These are phyloP conservation scores for Prorops nasuta DNA, from an alignment of 1,140 invertebrate species.

Conservation along the genomic window DNA sequence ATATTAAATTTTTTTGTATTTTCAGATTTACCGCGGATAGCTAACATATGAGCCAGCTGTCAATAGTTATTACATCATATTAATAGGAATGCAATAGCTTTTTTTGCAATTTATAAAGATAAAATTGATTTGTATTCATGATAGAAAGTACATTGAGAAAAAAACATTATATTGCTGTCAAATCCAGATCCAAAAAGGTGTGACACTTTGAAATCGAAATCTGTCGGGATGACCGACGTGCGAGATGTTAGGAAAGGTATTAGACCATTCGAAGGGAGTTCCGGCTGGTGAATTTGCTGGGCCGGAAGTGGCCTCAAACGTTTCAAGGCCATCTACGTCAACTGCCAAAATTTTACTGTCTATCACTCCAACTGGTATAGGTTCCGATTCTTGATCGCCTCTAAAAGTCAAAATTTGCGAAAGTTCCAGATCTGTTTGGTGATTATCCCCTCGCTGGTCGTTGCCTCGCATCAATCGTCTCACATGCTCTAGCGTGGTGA, in stretches of 20 bases:
- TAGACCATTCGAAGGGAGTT: conserved; percentile 72
- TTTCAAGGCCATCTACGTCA: conserved; percentile 28
- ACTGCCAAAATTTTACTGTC: conserved; percentile 38
- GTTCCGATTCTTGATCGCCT: conserved; percentile 33
- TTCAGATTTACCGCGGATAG: conserved; percentile 2
- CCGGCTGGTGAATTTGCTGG: conserved; percentile 26
- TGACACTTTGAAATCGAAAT: conserved; percentile 68
- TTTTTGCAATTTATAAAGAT: no score
- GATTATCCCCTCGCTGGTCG: conserved; percentile 56
- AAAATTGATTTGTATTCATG: no score
- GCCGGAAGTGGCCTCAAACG: conserved; percentile 42
- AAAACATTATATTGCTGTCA: conserved; percentile 26
- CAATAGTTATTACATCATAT: no score
- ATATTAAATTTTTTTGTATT: neutral
- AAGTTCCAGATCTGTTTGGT: conserved; percentile 36
- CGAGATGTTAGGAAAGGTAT: conserved; percentile 59
- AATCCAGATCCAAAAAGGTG: conserved; percentile 59
- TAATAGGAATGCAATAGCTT: no score
- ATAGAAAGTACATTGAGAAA: no score
- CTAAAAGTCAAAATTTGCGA: conserved; percentile 32
- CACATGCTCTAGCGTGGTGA: conserved; percentile 56
- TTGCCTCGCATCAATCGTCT: conserved; percentile 57
- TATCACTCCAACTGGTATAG: conserved; percentile 45
- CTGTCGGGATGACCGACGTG: conserved; percentile 77
- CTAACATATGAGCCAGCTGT: conserved; percentile 35